Conservation (phyloP, 2,888 invertebrate species). For the Lamproptera curius region DNA sequence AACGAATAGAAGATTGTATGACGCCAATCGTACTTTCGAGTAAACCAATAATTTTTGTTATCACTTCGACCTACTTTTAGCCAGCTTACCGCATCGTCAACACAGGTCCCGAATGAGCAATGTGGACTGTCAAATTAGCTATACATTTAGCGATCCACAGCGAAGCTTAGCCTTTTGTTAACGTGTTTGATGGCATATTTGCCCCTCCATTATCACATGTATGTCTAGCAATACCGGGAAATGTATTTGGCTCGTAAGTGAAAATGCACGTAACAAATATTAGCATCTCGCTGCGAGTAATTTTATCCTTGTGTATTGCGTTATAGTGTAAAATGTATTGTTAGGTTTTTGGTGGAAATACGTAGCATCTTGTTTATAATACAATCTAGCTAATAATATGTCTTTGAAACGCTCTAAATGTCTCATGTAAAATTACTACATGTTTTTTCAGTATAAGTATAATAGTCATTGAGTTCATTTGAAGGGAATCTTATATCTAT, state of each 20-base stretch:
- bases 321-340: neutral
- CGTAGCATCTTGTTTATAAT: too few relatives aligned
- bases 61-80: neutral
- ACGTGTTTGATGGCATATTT: constrained; percentile 18
- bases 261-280: constrained; percentile 9
- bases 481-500: too few relatives aligned
- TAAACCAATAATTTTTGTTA: too few relatives aligned
- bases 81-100: neutral
- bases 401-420: too few relatives aligned
- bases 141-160: neutral
- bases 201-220: constrained; percentile 13
- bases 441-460: too few relatives aligned
- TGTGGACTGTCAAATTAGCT: neutral
- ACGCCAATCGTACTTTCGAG: too few relatives aligned
- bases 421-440: too few relatives aligned
- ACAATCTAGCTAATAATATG: too few relatives aligned
- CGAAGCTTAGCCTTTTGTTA: neutral
- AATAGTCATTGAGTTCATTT: too few relatives aligned
- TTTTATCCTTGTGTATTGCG: neutral
- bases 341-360: too few relatives aligned
- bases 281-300: neutral
- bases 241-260: constrained; percentile 9
- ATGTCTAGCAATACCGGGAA: constrained; percentile 6
- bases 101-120: constrained; percentile 9
- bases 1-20: too few relatives aligned